Evolutionary conservation across 1,140 invertebrate species (phyloP), one percentile per base, ranked within the genome.

Genomic region (Daktulosphaira vitifoliae): DNA sequence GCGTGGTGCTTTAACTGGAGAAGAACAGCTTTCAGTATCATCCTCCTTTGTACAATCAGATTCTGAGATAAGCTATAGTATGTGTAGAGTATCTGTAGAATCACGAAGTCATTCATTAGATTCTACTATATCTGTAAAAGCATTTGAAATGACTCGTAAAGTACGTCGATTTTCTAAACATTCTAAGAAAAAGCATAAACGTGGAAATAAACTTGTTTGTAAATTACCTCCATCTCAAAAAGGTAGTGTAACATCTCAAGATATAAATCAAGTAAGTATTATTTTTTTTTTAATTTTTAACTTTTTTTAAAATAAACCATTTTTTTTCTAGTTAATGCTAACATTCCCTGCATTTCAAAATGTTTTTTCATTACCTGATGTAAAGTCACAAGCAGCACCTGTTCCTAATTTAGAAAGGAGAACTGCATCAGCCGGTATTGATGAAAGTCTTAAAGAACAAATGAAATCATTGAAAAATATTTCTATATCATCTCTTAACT

Each of bases 101-200:
- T 89, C 87, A 0, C 78, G 88, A 22, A 78, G 88, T 39, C 89
- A 91, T 72, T 91, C 89, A 0, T 79, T 89, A 5, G 89, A 92
- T 72, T 91, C 89, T 44, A 87, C 90, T 70, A 79, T 88, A 25
- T 90, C 88, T 0, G 83, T 92, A 1, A 85, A 89, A 76, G 85
- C 88, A 49, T 82, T 86, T 1, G 85, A 90, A 75, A 78, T 90
- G 74, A 87, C 86, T 70, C 85, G 86, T 15, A 88, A 87, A 70
- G 79, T 83, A 68, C 20, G 71, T 68, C 56, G 56, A 46, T 62
- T 62, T 62, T 62, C 56, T 6, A 62, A 62, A 33, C 42, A 62
- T 48, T 18, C 20, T 22, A 62, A 48, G 29, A 62, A 62, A 20
- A 62, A 59, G 23, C 23, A 48, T 29, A 62, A 62, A 48, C 20